These are phyloP conservation scores for Ricordea florida DNA, from an alignment of 92 coral and sea anemone species.

Conservation along the genomic window DNA sequence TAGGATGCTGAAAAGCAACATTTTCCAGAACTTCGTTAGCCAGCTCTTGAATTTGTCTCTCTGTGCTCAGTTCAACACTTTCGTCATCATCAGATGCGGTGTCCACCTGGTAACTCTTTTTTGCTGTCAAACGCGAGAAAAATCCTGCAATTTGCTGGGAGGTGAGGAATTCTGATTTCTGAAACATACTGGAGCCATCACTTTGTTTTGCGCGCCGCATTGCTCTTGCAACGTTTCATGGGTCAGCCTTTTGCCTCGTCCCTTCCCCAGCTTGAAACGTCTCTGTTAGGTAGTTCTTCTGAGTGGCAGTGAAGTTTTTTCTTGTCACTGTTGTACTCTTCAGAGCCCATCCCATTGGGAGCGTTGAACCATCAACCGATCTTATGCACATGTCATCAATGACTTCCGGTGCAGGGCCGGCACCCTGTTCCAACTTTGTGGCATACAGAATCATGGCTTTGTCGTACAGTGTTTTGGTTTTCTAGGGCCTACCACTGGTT, in stretches of 20 bases:
- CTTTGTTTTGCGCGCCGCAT: conserved; percentile 29
- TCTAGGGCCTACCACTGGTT: conserved; percentile 42
- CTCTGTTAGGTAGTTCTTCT: conserved; percentile 46
- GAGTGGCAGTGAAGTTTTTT: conserved; percentile 31
- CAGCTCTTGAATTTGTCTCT: neutral
- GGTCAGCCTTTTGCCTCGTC: conserved; percentile 55
- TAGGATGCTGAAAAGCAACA: conserved; percentile 4
- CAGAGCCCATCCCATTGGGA: conserved; percentile 64
- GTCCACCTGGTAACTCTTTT: neutral
- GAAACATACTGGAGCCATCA: conserved; percentile 27
- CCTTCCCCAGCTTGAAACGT: conserved; percentile 37
- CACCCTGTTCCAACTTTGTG: conserved; percentile 31
- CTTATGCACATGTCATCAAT: neutral
- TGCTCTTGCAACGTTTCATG: conserved; percentile 9
- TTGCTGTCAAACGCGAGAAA: conserved; percentile 41
- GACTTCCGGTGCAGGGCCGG: neutral
- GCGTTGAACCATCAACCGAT: neutral
- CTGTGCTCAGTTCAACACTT: neutral
- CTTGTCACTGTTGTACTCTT: conserved; percentile 25
- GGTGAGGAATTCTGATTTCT: conserved; percentile 19
- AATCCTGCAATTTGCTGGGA: conserved; percentile 22
- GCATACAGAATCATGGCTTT: conserved; percentile 57
- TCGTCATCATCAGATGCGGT: neutral
- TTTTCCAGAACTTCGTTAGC: neutral
- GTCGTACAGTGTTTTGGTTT: conserved; percentile 61